Evolutionary conservation across 1,140 invertebrate species (phyloP), one percentile per base, ranked within the genome.

Genomic region (Zaprionus ghesquierei): DNA sequence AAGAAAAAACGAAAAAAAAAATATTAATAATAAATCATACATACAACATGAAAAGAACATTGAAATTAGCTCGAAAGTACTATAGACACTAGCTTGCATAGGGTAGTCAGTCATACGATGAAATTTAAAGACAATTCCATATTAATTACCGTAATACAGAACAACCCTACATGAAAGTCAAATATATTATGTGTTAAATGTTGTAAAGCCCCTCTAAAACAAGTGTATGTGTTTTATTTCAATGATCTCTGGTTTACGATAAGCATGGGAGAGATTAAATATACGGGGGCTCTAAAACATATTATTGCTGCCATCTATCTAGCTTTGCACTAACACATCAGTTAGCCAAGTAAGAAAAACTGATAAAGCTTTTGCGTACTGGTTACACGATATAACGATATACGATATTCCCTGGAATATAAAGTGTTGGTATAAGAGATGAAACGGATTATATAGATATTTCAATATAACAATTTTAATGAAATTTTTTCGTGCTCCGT

Each of bases 171-270:
- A 79, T 73, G 58, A 63, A 79, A 77, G 53, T 74, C 60, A 77
- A 77, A 70, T 78, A 75, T 79, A 81, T 74, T 89, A 89, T 80
- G 72, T 87, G 84, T 89, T 89, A 89, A 75, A 80, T 89, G 84
- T 89, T 89, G 84, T 89, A 89, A 87, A 89, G 84, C 84, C 84
- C 84, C 79, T 89, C 84, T 84, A 79, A 82, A 79, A 58, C 62
- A 70, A 63, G 41, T 25, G 27, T 20, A 9, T 38, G 41, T 15
- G 74, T 73, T 76, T 76, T 68, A 61, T 56, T 75, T 60, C 9
- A 0, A 50, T 69, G 63, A 6, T 5, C 2, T 29, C 3, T 4
- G 33, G 33, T 35, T n/a, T n/a, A n/a, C n/a, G 1, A n/a, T 35
- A 12, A 8, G 29, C 3, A 31, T 31, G 29, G 29, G 29, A 33